Evolutionary conservation across 1,140 invertebrate genomes (phyloP).

Genomic region (Meloidogyne hapla): DNA sequence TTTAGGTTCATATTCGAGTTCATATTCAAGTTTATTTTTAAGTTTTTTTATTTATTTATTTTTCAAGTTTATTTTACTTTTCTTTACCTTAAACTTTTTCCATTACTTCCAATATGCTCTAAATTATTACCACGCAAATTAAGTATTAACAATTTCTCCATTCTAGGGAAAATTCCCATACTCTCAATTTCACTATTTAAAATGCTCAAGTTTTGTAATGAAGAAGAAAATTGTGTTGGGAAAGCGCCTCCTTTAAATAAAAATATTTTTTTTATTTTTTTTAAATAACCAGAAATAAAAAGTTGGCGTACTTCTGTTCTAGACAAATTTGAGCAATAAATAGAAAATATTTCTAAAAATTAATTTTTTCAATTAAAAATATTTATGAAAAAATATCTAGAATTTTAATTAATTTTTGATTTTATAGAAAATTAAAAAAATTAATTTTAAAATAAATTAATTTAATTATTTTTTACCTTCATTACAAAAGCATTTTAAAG

Average conservation of each 20-base stretch:
- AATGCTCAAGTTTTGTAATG: constrained; percentile 19
- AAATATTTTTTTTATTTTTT: neutral
- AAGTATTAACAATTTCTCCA: constrained; percentile 15
- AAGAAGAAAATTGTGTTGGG: constrained; percentile 18
- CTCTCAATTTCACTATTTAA: constrained; percentile 12
- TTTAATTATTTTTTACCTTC: neutral
- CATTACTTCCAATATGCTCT: neutral
- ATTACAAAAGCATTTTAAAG: neutral
- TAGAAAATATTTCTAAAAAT: constrained; percentile 16
- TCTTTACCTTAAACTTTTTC: neutral
- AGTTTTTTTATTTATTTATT: neutral
- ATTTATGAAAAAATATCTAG: constrained; percentile 6
- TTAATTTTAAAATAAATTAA: neutral
- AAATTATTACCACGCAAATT: constrained; percentile 13
- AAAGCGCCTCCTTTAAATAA: constrained; percentile 13
- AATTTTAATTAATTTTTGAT: neutral
- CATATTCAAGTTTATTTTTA: neutral
- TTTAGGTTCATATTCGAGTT: neutral
- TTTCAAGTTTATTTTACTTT: neutral
- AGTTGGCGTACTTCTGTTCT: constrained; percentile 17
- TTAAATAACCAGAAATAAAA: constrained; percentile 10
- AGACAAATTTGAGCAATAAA: constrained; percentile 8
- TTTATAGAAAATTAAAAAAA: too few relatives aligned
- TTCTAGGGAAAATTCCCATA: constrained; percentile 21
- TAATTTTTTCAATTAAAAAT: neutral